Conservation (phyloP, 2,797 vertebrate species). For the Oryzias dopingdopingensis region DNA sequence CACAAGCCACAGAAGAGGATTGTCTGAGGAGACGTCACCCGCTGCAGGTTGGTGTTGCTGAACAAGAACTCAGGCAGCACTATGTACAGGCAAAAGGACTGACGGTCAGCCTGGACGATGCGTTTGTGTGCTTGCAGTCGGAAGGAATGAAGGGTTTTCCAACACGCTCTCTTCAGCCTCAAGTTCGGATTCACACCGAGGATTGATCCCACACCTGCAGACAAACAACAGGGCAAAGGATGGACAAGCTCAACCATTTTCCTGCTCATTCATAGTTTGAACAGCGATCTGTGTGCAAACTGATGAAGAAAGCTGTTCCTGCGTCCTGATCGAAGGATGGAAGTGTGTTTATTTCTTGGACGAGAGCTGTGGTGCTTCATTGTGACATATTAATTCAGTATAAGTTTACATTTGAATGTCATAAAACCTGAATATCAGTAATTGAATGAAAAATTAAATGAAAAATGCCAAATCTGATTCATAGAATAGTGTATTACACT, state of each 20-base stretch:
- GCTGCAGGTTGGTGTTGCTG: slow-evolving; percentile 44
- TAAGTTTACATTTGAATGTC: no score
- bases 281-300: no score
- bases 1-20: slow-evolving; percentile 47
- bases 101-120: slow-evolving; percentile 33
- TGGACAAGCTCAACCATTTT: background rate
- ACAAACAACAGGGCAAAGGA: slow-evolving; percentile 30
- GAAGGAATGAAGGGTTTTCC: slow-evolving; percentile 34
- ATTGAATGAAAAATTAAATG: no score
- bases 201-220: slow-evolving; percentile 99
- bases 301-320: no score
- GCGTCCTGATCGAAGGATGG: no score
- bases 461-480: no score
- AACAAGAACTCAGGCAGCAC: slow-evolving; percentile 39
- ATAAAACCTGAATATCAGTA: no score
- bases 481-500: no score
- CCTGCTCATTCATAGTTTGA: no score
- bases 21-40: slow-evolving; percentile 52
- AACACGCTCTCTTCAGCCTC: slow-evolving; percentile 35
- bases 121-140: slow-evolving; percentile 38
- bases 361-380: no score
- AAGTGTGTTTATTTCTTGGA: no score
- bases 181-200: slow-evolving; percentile 85
- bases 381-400: no score
- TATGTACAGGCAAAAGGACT: slow-evolving; percentile 63